Percentiles rank a stretch among this genome's conserved stretches.
phyloP scores from a whole-genome alignment of 2,113 vertebrate genomes.

The Otolemur garnettii region DNA sequence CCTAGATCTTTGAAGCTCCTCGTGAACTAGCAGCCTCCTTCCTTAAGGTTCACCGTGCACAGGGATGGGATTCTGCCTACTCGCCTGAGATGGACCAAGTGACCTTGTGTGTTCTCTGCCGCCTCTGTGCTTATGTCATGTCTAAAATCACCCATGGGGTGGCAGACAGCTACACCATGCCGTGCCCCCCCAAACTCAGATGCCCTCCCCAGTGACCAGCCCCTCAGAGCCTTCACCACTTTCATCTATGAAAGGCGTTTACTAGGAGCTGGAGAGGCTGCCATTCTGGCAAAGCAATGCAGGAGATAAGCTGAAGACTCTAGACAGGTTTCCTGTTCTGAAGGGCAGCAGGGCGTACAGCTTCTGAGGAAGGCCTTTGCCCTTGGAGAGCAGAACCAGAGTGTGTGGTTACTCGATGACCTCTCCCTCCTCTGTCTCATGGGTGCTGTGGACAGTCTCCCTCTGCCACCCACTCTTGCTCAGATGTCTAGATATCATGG shows the following conservation, averaged over 20 bases:
- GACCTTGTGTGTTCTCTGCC: not conserved
- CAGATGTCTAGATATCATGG: not conserved
- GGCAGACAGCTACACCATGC: not conserved
- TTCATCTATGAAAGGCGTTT: not conserved
- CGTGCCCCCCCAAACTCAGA: not conserved
- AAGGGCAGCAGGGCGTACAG: slow-evolving; percentile 65
- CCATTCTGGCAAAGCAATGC: slow-evolving; percentile 42
- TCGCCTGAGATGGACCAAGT: not conserved
- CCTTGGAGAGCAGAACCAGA: slow-evolving; percentile 52
- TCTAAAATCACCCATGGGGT: not conserved
- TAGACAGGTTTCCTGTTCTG: slow-evolving; percentile 71
- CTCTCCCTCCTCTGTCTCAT: not conserved
- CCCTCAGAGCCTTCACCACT: not conserved
- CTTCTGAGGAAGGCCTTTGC: slow-evolving; percentile 45
- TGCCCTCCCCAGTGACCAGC: not conserved
- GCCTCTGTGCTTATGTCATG: not conserved
- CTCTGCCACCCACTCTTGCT: not conserved
- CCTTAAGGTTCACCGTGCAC: not conserved
- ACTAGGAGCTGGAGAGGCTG: slow-evolving; percentile 20
- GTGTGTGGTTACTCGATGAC: not conserved
- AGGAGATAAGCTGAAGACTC: slow-evolving; percentile 68
- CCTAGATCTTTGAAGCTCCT: not conserved
- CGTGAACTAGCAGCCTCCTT: not conserved
- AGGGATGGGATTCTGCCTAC: not conserved
- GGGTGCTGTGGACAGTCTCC: not conserved